Percentiles rank a stretch among this genome's conserved stretches.
Evolutionary conservation across 2,888 invertebrate species (phyloP).

Genomic region (Argyresthia goedartella): DNA sequence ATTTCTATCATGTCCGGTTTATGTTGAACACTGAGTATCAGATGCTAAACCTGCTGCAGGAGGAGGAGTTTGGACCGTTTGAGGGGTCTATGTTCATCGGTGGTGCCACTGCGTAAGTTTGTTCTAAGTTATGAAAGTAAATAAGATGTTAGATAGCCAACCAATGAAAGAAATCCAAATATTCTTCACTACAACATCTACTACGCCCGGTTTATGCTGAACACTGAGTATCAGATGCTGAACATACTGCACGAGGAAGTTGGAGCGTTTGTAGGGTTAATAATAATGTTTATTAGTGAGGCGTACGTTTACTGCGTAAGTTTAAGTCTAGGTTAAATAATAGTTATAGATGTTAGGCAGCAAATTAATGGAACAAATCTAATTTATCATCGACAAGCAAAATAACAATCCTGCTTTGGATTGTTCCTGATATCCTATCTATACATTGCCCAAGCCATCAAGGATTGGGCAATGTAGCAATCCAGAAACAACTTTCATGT

Average conservation of each 20-base stretch:
- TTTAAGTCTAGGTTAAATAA: conserved; percentile 17
- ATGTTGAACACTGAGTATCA: conserved; percentile 92
- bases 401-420: too few relatives aligned
- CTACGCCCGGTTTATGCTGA: conserved; percentile 93
- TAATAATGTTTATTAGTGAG: conserved; percentile 95
- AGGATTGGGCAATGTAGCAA: too few relatives aligned
- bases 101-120: conserved; percentile 89
- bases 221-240: conserved; percentile 90
- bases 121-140: not conserved
- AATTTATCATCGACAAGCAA: too few relatives aligned
- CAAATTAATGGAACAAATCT: too few relatives aligned
- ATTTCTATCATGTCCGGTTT: conserved; percentile 92
- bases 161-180: too few relatives aligned
- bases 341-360: too few relatives aligned
- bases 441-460: too few relatives aligned
- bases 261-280: conserved; percentile 92
- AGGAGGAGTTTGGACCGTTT: conserved; percentile 92
- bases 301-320: conserved; percentile 89
- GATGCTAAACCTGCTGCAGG: conserved; percentile 86
- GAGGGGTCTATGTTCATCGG: conserved; percentile 96
- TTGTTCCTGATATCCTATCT: too few relatives aligned
- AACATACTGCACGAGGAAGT: conserved; percentile 87
- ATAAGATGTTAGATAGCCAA: too few relatives aligned
- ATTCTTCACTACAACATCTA: conserved; percentile 95
- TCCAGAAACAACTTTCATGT: too few relatives aligned